Percentiles rank a stretch among this genome's conserved stretches.
These are phyloP conservation scores for Andrena flavipes DNA, from an alignment of 2,888 invertebrate genomes.

Conservation along the genomic window DNA sequence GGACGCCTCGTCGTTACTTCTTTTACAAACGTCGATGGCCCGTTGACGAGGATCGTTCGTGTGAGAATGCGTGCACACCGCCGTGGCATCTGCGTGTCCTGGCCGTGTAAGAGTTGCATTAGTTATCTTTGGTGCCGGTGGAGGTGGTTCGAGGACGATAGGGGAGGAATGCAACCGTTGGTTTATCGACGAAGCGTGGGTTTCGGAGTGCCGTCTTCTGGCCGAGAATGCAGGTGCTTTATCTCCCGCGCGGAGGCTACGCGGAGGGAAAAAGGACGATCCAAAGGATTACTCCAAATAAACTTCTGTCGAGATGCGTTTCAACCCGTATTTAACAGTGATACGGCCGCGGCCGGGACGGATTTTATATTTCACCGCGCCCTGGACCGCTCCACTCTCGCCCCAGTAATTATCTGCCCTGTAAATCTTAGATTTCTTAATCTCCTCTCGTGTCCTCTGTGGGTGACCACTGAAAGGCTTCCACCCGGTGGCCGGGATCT, in stretches of 20 bases:
- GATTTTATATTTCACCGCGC: constrained; percentile 58
- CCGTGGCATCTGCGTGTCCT: constrained; percentile 41
- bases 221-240: constrained; percentile 74
- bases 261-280: constrained; percentile 47
- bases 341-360: constrained; percentile 46
- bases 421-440: constrained; percentile 65
- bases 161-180: constrained; percentile 79
- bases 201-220: constrained; percentile 75
- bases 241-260: constrained; percentile 58
- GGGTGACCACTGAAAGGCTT: constrained; percentile 17
- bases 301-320: constrained; percentile 68
- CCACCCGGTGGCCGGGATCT: neutral
- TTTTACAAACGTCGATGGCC: neutral
- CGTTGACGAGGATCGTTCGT: constrained; percentile 25
- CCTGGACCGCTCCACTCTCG: constrained; percentile 8
- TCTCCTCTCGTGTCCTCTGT: constrained; percentile 15
- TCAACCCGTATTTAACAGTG: constrained; percentile 66
- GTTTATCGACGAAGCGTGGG: constrained; percentile 80
- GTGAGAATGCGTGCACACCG: constrained; percentile 63
- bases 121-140: constrained; percentile 74
- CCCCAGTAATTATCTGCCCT: constrained; percentile 56
- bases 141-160: constrained; percentile 76
- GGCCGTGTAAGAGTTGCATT: constrained; percentile 72
- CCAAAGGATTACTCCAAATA: constrained; percentile 70
- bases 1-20: neutral